Percentiles rank a stretch among this genome's conserved stretches.
Conservation (phyloP, 2,888 invertebrate species). For the Stenodema calcarata region DNA sequence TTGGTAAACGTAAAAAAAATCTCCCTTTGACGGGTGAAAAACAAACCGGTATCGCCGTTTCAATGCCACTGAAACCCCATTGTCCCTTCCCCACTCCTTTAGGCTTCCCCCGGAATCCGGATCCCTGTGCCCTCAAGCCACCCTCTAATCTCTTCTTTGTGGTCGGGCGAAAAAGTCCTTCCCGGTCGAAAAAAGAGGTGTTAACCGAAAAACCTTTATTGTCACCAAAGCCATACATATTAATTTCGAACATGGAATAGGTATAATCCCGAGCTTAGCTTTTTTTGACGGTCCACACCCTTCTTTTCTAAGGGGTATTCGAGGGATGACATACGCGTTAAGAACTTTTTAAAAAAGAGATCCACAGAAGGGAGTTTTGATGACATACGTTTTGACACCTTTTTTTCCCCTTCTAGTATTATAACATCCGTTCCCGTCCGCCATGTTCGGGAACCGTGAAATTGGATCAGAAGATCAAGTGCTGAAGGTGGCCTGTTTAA, state of each 20-base stretch:
- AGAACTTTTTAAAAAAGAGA: background rate
- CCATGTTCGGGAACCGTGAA: conserved; percentile 15
- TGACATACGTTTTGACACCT: background rate
- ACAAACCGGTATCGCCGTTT: conserved; percentile 24
- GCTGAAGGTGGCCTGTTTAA: conserved; percentile 14
- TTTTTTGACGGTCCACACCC: background rate
- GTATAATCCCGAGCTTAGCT: background rate
- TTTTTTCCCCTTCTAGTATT: background rate
- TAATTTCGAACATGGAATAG: conserved; percentile 13
- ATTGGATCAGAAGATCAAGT: conserved; percentile 3
- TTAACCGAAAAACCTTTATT: background rate
- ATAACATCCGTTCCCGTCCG: background rate
- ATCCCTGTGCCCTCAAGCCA: background rate
- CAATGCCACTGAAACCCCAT: background rate
- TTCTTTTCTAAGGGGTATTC: background rate
- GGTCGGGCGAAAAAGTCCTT: background rate
- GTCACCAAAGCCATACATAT: conserved; percentile 29
- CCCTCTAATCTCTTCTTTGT: conserved; percentile 26
- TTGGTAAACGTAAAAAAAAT: background rate
- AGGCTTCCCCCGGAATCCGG: background rate
- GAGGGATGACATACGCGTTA: background rate
- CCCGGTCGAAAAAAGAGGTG: conserved; percentile 5
- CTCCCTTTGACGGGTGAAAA: background rate
- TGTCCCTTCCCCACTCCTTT: background rate
- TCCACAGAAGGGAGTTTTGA: background rate